Conservation (phyloP, 2,888 invertebrate genomes). For the Callinectes sapidus region DNA sequence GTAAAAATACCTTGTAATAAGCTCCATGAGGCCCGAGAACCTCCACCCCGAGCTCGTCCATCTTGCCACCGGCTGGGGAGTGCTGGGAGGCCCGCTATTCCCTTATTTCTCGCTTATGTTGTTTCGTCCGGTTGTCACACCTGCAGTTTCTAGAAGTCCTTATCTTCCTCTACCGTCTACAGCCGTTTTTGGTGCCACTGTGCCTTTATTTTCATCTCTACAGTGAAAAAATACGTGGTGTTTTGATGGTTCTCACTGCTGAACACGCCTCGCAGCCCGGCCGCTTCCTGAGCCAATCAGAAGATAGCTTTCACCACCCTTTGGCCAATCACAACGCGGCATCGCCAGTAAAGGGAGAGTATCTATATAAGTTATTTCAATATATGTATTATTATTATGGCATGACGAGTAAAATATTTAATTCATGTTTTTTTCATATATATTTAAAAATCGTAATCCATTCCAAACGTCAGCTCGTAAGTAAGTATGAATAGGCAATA, state of each 20-base stretch:
- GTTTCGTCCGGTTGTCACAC: neutral
- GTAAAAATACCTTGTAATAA: conserved; percentile 71
- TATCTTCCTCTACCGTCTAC: conserved; percentile 16
- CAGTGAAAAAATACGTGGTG: neutral
- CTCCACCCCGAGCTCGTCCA: conserved; percentile 72
- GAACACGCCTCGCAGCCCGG: conserved; percentile 49
- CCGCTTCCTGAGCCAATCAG: conserved; percentile 42
- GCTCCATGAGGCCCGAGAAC: conserved; percentile 72
- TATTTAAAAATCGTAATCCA: neutral
- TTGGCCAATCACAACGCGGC: conserved; percentile 44
- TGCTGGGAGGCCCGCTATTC: conserved; percentile 34
- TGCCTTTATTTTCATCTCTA: conserved; percentile 32
- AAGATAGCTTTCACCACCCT: neutral
- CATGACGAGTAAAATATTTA: neutral
- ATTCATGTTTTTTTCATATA: neutral
- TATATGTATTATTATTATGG: neutral
- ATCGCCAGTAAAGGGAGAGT: conserved; percentile 38
- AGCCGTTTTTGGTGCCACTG: neutral
- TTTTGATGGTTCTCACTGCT: conserved; percentile 23
- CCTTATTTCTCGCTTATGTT: neutral
- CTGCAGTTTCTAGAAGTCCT: neutral
- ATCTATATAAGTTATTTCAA: neutral
- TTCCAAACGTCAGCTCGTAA: neutral
- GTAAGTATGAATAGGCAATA: neutral
- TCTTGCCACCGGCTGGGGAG: conserved; percentile 72